Evolutionary conservation across 1,140 invertebrate genomes (phyloP).

Genomic region (Stegodyphus dumicola): DNA sequence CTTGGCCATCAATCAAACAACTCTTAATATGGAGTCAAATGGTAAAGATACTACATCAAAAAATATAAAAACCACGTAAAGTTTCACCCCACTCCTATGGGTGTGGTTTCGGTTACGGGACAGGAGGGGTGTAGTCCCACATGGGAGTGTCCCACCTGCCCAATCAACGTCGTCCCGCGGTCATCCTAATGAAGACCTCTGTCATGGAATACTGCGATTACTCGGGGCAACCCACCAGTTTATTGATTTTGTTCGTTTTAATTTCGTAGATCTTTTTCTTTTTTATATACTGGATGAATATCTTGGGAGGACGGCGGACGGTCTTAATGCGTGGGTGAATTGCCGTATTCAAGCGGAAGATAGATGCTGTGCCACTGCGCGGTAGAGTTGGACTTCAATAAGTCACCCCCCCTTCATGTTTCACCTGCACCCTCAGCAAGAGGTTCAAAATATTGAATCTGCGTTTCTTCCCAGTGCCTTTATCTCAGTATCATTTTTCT

Average conservation of each 20-base stretch:
- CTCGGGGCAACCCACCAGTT: constrained; percentile 14
- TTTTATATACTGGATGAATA: not conserved
- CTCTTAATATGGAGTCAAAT: not conserved
- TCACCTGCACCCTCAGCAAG: too few species aligned
- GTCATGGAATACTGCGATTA: constrained; percentile 42
- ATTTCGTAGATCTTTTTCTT: constrained; percentile 14
- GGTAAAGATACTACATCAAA: not conserved
- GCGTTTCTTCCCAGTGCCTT: too few species aligned
- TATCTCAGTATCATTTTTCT: too few species aligned
- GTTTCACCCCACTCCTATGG: constrained; percentile 43
- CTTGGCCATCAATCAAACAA: not conserved
- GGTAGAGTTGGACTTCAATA: too few species aligned
- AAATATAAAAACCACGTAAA: not conserved
- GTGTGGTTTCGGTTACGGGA: constrained; percentile 50
- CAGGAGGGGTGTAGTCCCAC: constrained; percentile 39
- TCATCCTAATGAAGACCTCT: constrained; percentile 58
- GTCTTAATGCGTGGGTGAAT: constrained; percentile 21
- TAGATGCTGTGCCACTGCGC: not conserved
- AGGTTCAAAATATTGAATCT: too few species aligned
- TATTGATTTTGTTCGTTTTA: constrained; percentile 54
- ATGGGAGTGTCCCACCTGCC: constrained; percentile 58
- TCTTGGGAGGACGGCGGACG: not conserved
- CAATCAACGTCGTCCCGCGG: constrained; percentile 54
- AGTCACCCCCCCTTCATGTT: too few species aligned
- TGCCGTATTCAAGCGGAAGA: not conserved